These are phyloP conservation scores for Calameuta filiformis DNA, from an alignment of 2,888 invertebrate species.

Conservation along the genomic window DNA sequence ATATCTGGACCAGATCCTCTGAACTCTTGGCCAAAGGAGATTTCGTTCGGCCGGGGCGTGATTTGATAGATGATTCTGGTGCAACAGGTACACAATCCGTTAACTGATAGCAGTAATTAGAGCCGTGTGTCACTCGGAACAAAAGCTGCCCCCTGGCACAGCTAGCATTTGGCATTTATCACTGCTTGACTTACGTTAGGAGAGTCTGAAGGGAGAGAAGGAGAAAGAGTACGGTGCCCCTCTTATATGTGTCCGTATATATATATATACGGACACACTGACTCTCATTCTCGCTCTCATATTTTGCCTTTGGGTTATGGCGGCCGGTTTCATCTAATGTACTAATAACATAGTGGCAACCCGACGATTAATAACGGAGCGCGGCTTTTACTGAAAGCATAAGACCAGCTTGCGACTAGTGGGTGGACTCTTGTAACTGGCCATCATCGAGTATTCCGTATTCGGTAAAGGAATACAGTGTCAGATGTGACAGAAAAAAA, in stretches of 20 bases:
- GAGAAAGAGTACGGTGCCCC: background rate
- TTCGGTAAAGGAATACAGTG: background rate
- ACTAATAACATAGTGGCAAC: conserved; percentile 63
- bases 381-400: conserved; percentile 10
- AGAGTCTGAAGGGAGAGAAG: conserved; percentile 11
- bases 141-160: conserved; percentile 39
- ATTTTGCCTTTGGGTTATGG: conserved; percentile 43
- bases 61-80: conserved; percentile 42
- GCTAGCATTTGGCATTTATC: conserved; percentile 51
- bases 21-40: background rate
- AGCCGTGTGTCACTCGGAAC: conserved; percentile 53
- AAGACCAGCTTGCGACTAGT: conserved; percentile 27
- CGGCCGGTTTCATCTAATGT: conserved; percentile 63
- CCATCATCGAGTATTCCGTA: background rate
- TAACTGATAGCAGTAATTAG: conserved; percentile 61
- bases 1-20: background rate
- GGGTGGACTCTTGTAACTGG: conserved; percentile 40
- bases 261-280: background rate
- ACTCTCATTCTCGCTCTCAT: conserved; percentile 7
- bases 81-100: conserved; percentile 52
- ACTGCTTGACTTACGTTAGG: conserved; percentile 46
- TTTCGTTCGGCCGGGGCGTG: background rate
- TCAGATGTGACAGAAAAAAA: background rate
- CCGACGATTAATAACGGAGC: conserved; percentile 61
- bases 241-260: no score